Conservation (phyloP, 92 coral and sea anemone genomes). For the Isaurus tuberculatus region DNA sequence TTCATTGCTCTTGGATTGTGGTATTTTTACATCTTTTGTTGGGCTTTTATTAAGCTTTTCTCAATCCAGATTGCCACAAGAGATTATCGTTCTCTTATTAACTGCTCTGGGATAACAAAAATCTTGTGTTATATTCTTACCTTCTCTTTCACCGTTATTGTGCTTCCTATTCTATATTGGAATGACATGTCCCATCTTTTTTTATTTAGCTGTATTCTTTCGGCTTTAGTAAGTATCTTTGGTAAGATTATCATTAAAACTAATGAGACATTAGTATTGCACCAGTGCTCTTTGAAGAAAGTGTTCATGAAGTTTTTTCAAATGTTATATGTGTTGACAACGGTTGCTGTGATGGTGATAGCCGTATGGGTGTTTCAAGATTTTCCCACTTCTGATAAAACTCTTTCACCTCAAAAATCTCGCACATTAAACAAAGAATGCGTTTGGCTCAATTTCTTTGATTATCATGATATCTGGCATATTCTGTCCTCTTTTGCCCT, state of each 20-base stretch:
- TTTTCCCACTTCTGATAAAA: constrained; percentile 81
- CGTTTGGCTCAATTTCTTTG: constrained; percentile 76
- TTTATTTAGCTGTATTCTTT: constrained; percentile 70
- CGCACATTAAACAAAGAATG: constrained; percentile 88
- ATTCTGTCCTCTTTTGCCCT: constrained; percentile 91
- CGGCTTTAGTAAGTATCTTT: constrained; percentile 66
- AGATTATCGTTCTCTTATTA: constrained; percentile 42
- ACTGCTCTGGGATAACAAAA: constrained; percentile 61
- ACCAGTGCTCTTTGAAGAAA: constrained; percentile 43
- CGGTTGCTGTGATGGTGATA: constrained; percentile 63
- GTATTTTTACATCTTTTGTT: constrained; percentile 68
- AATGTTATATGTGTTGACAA: constrained; percentile 63
- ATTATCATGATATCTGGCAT: constrained; percentile 93
- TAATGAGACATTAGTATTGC: constrained; percentile 33
- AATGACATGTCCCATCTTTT: constrained; percentile 78
- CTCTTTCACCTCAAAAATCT: constrained; percentile 57
- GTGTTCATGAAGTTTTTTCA: constrained; percentile 68
- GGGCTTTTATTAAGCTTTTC: constrained; percentile 78
- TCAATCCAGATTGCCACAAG: constrained; percentile 35
- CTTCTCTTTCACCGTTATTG: constrained; percentile 42
- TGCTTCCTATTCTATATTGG: constrained; percentile 59
- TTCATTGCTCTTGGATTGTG: constrained; percentile 57
- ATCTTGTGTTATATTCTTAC: constrained; percentile 50
- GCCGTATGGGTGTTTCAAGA: constrained; percentile 78
- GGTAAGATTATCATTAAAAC: constrained; percentile 66